phyloP scores from a whole-genome alignment of 2,888 invertebrate species.

The Escarpia spicata region DNA sequence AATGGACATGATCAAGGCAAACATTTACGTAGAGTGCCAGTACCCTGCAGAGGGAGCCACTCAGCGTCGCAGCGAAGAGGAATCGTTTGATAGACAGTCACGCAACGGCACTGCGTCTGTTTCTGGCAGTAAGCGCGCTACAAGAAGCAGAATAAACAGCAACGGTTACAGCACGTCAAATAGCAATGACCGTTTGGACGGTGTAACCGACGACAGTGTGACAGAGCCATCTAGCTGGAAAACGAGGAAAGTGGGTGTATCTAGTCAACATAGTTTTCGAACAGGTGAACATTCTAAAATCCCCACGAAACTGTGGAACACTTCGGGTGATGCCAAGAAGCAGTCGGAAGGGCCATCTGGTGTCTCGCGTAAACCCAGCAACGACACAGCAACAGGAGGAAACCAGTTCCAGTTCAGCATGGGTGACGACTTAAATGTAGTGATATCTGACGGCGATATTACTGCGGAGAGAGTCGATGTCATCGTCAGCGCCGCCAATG shows the following conservation, averaged over 20 bases:
- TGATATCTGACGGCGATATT: neutral
- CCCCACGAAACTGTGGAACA: neutral
- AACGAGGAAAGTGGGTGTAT: neutral
- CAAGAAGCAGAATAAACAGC: neutral
- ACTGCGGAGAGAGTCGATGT: neutral
- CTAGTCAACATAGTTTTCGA: neutral
- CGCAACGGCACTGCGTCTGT: no score
- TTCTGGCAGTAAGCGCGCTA: no score
- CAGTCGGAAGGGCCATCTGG: neutral
- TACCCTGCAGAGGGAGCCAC: neutral
- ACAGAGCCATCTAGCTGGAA: neutral
- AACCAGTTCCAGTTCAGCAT: neutral
- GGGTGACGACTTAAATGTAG: neutral
- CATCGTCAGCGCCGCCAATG: neutral
- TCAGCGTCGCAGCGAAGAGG: neutral
- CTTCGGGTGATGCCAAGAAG: neutral
- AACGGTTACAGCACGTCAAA: neutral
- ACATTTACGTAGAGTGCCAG: neutral
- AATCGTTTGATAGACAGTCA: neutral
- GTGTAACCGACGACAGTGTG: neutral
- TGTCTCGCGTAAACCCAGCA: neutral
- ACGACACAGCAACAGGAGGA: neutral
- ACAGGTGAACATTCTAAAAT: neutral
- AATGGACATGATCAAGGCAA: neutral
- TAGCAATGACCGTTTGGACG: neutral